A percentile compares a stretch with the other conserved stretches of the same genome.
Conservation (phyloP, 2,888 invertebrate genomes). For the Geophilus truncorum region DNA sequence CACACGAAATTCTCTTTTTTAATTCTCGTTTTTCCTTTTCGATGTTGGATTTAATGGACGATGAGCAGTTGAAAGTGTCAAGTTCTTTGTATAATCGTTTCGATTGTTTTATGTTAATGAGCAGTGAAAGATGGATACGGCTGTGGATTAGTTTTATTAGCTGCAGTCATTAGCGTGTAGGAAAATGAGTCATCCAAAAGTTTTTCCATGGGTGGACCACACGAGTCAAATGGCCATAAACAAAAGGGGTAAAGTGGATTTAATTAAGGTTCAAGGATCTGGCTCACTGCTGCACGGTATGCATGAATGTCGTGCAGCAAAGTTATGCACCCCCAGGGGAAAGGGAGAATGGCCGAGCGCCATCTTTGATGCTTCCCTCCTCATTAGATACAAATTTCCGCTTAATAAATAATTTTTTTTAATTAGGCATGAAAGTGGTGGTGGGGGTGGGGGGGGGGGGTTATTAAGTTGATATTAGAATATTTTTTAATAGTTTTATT, state of each 20-base stretch:
- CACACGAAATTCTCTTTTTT: background rate
- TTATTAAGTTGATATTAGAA: background rate
- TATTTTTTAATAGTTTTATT: no score
- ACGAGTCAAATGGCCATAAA: conserved; percentile 27
- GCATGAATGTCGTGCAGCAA: background rate
- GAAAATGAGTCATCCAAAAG: conserved; percentile 20
- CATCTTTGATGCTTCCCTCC: background rate
- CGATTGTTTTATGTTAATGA: conserved; percentile 27
- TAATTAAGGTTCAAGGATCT: conserved; percentile 27
- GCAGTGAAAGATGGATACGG: conserved; percentile 18
- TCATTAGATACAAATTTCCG: conserved; percentile 12
- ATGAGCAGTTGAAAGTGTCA: conserved; percentile 8
- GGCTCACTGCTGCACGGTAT: background rate
- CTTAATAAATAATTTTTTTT: conserved; percentile 6
- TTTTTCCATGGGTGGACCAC: conserved; percentile 25
- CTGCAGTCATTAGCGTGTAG: conserved; percentile 10
- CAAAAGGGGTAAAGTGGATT: conserved; percentile 27
- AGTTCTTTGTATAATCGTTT: background rate
- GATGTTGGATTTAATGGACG: background rate
- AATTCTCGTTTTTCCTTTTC: background rate
- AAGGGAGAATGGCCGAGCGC: background rate
- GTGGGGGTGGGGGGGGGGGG: no score
- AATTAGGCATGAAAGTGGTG: background rate
- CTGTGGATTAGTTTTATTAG: conserved; percentile 13
- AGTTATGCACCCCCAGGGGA: conserved; percentile 27